Conservation (phyloP, 2,888 invertebrate genomes). For the Salpingus planirostris region DNA sequence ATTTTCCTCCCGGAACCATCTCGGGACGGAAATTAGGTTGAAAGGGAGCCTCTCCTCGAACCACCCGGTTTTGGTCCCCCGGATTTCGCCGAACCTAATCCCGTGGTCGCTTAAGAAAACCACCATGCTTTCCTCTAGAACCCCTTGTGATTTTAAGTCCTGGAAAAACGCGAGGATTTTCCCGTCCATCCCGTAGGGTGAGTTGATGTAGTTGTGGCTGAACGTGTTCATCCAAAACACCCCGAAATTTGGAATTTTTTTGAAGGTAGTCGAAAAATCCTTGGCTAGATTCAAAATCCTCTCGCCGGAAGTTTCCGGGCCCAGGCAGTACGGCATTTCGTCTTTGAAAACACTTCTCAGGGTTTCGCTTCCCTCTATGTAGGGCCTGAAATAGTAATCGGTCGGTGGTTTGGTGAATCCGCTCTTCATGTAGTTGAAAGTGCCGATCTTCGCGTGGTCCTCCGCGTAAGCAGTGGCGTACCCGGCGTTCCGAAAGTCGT, state of each 20-base stretch:
- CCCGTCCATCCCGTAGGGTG: constrained; percentile 57
- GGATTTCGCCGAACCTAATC: constrained; percentile 4
- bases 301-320: constrained; percentile 56
- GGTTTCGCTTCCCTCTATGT: constrained; percentile 59
- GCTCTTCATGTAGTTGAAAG: constrained; percentile 61
- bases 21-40: constrained; percentile 1
- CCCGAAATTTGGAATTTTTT: constrained; percentile 57
- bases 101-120: constrained; percentile 47
- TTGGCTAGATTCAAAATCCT: constrained; percentile 59
- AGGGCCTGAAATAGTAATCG: constrained; percentile 72
- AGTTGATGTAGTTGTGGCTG: constrained; percentile 62
- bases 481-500: constrained; percentile 51
- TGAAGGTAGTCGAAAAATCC: constrained; percentile 57
- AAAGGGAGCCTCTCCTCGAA: constrained; percentile 6
- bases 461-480: constrained; percentile 50
- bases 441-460: constrained; percentile 62
- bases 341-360: constrained; percentile 25
- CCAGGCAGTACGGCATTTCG: constrained; percentile 45
- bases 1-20: background rate
- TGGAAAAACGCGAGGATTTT: constrained; percentile 52
- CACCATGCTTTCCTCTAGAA: constrained; percentile 56
- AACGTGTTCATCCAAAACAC: constrained; percentile 73
- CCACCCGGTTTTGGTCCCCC: constrained; percentile 4
- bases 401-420: constrained; percentile 67
- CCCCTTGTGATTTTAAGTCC: constrained; percentile 49